Percentiles rank a stretch among this genome's conserved stretches.
phyloP scores from a whole-genome alignment of 2,797 vertebrate genomes.

The Mormyrops attenuatus region DNA sequence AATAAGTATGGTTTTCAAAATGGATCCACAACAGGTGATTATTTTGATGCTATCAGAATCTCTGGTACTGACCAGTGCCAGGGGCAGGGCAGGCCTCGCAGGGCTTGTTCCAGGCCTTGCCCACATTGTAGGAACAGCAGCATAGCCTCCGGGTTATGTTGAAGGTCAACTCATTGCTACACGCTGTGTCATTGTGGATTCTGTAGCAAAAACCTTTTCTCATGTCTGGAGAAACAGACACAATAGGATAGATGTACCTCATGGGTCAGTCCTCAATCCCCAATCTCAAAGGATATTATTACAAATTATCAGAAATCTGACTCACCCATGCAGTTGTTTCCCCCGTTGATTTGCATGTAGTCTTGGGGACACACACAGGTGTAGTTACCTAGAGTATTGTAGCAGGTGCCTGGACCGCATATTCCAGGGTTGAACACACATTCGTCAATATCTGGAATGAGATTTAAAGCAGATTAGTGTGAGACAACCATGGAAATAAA shows the following conservation, averaged over 20 bases:
- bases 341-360: constrained; percentile 70
- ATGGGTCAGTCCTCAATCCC: constrained; percentile 1
- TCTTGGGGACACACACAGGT: constrained; percentile 71
- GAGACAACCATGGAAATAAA: background rate
- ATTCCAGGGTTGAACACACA: constrained; percentile 67
- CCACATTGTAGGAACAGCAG: constrained; percentile 75
- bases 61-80: constrained; percentile 44
- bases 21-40: background rate
- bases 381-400: constrained; percentile 75
- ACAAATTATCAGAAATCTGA: background rate
- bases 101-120: constrained; percentile 77
- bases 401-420: constrained; percentile 74
- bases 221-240: constrained; percentile 60
- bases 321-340: constrained; percentile 73
- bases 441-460: constrained; percentile 68
- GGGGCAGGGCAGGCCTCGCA: constrained; percentile 68
- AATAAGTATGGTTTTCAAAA: background rate
- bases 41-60: background rate
- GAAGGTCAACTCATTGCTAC: constrained; percentile 72
- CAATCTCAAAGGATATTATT: background rate
- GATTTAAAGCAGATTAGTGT: background rate
- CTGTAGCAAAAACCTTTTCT: constrained; percentile 76
- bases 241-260: background rate
- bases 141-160: constrained; percentile 74
- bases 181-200: constrained; percentile 67